A percentile compares a stretch with the other conserved stretches of the same genome.
Conservation (phyloP, 2,797 vertebrate genomes). For the Spondyliosoma cantharus region DNA sequence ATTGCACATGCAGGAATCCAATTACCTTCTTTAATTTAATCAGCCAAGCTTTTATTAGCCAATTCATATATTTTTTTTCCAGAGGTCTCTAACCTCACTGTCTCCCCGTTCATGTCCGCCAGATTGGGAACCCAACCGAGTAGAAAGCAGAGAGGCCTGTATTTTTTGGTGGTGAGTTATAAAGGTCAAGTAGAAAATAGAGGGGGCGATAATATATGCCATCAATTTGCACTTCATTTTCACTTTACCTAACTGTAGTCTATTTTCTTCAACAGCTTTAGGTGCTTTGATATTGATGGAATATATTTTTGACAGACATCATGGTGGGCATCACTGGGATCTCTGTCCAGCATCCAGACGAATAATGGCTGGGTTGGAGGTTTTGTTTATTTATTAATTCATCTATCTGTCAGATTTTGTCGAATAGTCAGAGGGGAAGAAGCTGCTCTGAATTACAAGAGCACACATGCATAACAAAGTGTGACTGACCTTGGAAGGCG, state of each 20-base stretch:
- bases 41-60: slow-evolving; percentile 68
- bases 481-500: slow-evolving; percentile 24
- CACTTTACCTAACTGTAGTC: slow-evolving; percentile 42
- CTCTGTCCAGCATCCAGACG: neutral
- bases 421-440: neutral
- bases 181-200: slow-evolving; percentile 70
- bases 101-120: slow-evolving; percentile 28
- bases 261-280: slow-evolving; percentile 50
- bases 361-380: slow-evolving; percentile 14
- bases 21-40: slow-evolving; percentile 75
- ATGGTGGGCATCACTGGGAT: slow-evolving; percentile 13
- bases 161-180: slow-evolving; percentile 50
- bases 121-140: slow-evolving; percentile 21
- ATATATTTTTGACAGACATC: slow-evolving; percentile 54
- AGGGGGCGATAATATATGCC: slow-evolving; percentile 60
- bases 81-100: slow-evolving; percentile 36
- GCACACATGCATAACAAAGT: slow-evolving; percentile 15
- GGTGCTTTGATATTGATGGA: slow-evolving; percentile 41
- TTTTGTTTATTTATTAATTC: slow-evolving; percentile 19
- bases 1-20: slow-evolving; percentile 63
- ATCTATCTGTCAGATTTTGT: slow-evolving; percentile 13
- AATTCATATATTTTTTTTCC: slow-evolving; percentile 57
- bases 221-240: slow-evolving; percentile 65
- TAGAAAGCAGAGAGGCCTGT: slow-evolving; percentile 25
- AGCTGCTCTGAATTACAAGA: slow-evolving; percentile 24